phyloP scores from a whole-genome alignment of 1,140 invertebrate species.

The Odontomachus brunneus region DNA sequence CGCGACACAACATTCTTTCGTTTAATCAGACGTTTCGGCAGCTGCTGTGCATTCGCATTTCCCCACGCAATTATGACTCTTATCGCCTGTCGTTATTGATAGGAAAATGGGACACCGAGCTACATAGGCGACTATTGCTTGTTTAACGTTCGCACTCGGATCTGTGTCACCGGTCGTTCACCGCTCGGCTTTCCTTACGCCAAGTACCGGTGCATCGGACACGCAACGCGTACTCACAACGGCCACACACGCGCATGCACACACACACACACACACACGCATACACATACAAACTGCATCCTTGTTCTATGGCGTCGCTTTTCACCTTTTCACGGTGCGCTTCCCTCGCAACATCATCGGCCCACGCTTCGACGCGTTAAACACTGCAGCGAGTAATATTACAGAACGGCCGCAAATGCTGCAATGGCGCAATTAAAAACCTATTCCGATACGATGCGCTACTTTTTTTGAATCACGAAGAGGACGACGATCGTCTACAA shows the following conservation, averaged over 20 bases:
- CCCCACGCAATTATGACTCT: no score
- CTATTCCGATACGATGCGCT: no score
- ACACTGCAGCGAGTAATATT: background rate
- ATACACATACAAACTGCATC: background rate
- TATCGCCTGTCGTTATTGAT: background rate
- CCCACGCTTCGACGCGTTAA: conserved; percentile 22
- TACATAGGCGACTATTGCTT: conserved; percentile 19
- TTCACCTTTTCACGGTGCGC: conserved; percentile 39
- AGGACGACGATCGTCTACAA: background rate
- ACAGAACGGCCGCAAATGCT: background rate
- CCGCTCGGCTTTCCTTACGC: conserved; percentile 58
- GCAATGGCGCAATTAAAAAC: background rate
- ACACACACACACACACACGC: no score
- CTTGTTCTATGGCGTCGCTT: conserved; percentile 43
- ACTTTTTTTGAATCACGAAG: background rate
- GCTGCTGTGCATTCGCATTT: no score
- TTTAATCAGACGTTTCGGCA: background rate
- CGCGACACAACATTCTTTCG: conserved; percentile 7
- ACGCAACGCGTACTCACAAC: conserved; percentile 37
- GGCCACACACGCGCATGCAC: conserved; percentile 15
- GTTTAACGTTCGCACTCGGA: conserved; percentile 27
- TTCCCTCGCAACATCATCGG: conserved; percentile 10
- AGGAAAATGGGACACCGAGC: conserved; percentile 18
- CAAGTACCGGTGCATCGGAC: conserved; percentile 52
- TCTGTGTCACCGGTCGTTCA: conserved; percentile 60